These are phyloP conservation scores for Bimastos eiseni DNA, from an alignment of 2,888 invertebrate species.

Conservation along the genomic window DNA sequence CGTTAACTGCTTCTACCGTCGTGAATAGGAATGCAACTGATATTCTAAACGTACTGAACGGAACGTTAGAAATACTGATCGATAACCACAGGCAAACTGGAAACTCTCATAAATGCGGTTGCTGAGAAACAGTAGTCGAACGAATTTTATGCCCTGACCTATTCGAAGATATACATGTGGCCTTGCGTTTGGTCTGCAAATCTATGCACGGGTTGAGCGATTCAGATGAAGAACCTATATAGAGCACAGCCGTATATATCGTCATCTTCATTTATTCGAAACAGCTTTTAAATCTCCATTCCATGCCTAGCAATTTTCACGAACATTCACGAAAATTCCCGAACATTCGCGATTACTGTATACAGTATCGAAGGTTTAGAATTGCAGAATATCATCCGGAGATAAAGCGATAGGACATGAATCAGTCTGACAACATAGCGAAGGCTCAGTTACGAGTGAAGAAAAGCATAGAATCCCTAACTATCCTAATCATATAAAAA, in stretches of 20 bases:
- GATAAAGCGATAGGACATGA: neutral
- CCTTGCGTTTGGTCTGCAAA: neutral
- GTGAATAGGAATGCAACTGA: neutral
- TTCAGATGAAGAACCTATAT: neutral
- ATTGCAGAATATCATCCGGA: neutral
- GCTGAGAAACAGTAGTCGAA: neutral
- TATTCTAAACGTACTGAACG: neutral
- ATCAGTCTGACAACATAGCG: neutral
- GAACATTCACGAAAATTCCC: neutral
- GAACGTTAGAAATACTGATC: neutral
- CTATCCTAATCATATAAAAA: too few relatives aligned
- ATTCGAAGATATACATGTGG: too few relatives aligned
- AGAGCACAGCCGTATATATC: neutral
- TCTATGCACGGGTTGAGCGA: neutral
- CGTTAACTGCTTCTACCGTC: neutral
- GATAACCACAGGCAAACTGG: neutral
- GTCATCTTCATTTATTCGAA: neutral
- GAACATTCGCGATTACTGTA: neutral
- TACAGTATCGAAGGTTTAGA: neutral
- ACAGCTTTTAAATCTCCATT: neutral
- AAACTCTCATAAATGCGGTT: neutral
- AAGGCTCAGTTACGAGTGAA: neutral
- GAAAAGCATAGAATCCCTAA: neutral
- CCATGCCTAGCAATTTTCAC: neutral
- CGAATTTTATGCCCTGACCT: neutral